These are phyloP conservation scores for Natrix natrix DNA, from an alignment of 2,797 vertebrate genomes.

Conservation along the genomic window DNA sequence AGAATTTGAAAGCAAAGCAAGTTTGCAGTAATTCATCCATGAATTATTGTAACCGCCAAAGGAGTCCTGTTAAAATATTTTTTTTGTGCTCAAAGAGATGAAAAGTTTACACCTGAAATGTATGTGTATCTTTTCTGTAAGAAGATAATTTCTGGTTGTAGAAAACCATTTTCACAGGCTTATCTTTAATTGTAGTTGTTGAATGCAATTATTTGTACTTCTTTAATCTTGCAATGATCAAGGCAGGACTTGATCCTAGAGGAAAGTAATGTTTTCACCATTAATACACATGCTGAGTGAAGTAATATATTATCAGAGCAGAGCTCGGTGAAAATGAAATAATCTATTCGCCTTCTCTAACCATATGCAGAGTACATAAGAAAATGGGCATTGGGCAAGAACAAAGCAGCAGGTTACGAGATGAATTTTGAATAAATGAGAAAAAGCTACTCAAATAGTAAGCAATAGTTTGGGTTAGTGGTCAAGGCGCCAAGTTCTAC, in stretches of 20 bases:
- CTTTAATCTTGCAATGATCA: background rate
- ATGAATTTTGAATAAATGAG: background rate
- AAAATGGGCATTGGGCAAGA: background rate
- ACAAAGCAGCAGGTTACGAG: background rate
- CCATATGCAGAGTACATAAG: background rate
- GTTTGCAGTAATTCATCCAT: background rate
- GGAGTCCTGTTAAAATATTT: background rate
- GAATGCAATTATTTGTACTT: background rate
- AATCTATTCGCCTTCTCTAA: background rate
- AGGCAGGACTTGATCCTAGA: background rate
- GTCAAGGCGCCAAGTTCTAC: background rate
- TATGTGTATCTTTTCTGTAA: background rate
- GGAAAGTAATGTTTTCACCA: background rate
- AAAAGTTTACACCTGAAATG: background rate
- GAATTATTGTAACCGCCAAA: background rate
- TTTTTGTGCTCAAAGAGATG: background rate
- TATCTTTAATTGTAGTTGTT: slow-evolving; percentile 1
- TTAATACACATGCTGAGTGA: background rate
- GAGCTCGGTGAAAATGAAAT: background rate
- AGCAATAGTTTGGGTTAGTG: background rate
- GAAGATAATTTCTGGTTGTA: background rate
- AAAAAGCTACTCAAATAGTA: background rate
- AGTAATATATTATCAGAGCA: background rate
- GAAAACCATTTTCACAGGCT: background rate
- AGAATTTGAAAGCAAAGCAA: background rate